phyloP scores from a whole-genome alignment of 2,113 vertebrate species.

The Ploceus nigricollis region DNA sequence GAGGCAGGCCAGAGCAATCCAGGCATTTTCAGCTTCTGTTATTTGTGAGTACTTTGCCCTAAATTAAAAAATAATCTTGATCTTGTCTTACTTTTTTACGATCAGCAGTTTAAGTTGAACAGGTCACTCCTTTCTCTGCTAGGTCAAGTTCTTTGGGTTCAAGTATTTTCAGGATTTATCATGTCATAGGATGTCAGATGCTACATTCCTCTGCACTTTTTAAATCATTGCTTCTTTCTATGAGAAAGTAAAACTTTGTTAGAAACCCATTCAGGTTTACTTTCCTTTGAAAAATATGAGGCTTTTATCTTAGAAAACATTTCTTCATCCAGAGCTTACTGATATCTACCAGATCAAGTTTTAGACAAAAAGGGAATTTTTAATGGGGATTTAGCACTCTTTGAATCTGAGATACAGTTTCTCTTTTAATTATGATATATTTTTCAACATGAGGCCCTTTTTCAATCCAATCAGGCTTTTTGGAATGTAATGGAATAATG shows the following conservation, averaged over 20 bases:
- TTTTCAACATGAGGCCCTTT: neutral
- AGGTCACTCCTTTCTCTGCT: neutral
- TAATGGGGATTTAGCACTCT: neutral
- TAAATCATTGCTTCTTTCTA: neutral
- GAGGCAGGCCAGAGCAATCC: neutral
- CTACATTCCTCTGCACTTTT: neutral
- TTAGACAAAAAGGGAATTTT: neutral
- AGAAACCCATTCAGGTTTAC: neutral
- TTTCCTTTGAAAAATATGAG: neutral
- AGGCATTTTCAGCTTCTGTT: neutral
- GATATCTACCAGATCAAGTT: neutral
- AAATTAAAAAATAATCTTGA: neutral
- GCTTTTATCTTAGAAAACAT: neutral
- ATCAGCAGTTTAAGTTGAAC: neutral
- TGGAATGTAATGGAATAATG: neutral
- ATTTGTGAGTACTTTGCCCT: neutral
- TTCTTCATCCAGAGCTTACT: neutral
- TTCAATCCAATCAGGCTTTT: neutral
- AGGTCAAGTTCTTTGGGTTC: neutral
- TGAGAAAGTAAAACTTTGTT: neutral
- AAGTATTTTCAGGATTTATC: neutral
- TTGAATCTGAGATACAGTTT: neutral
- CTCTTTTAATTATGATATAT: neutral
- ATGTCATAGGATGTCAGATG: neutral
- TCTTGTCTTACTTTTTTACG: fast-evolving